Conservation (phyloP, 2,113 vertebrate species). For the Gavialis gangeticus region DNA sequence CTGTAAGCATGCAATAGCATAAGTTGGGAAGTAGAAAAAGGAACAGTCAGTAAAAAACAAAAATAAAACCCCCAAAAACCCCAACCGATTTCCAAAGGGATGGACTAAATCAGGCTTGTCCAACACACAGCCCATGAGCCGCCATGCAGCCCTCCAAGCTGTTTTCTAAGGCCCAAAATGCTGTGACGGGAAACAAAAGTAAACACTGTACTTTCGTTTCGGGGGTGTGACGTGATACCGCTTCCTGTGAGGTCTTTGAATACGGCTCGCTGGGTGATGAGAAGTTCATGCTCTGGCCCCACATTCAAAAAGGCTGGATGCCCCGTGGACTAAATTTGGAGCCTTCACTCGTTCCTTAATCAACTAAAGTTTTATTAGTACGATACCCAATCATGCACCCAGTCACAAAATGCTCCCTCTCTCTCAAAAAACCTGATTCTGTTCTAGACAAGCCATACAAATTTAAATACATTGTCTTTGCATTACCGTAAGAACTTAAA, state of each 20-base stretch:
- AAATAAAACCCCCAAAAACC: too few relatives aligned
- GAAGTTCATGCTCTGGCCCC: too few relatives aligned
- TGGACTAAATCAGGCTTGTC: not conserved
- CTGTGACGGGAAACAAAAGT: too few relatives aligned
- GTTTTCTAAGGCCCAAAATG: too few relatives aligned
- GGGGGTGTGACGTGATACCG: too few relatives aligned
- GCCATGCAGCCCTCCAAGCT: too few relatives aligned
- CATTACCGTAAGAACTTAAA: not conserved
- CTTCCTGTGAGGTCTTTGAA: too few relatives aligned
- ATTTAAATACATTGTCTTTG: not conserved
- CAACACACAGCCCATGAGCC: too few relatives aligned
- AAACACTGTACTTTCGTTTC: too few relatives aligned
- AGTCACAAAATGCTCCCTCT: too few relatives aligned
- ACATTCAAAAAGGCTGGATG: too few relatives aligned
- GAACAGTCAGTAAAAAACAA: not conserved
- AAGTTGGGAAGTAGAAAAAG: not conserved
- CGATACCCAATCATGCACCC: not conserved
- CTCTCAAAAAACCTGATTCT: not conserved
- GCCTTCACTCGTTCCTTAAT: not conserved
- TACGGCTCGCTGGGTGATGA: too few relatives aligned
- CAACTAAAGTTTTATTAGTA: not conserved
- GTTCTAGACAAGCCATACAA: slow-evolving; percentile 7
- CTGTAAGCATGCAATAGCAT: slow-evolving; percentile 10
- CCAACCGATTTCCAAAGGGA: slow-evolving; percentile 11
- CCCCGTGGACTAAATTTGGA: not conserved